These are phyloP conservation scores for Pristionchus fissidentatus DNA, from an alignment of 2,888 invertebrate genomes.

Conservation along the genomic window DNA sequence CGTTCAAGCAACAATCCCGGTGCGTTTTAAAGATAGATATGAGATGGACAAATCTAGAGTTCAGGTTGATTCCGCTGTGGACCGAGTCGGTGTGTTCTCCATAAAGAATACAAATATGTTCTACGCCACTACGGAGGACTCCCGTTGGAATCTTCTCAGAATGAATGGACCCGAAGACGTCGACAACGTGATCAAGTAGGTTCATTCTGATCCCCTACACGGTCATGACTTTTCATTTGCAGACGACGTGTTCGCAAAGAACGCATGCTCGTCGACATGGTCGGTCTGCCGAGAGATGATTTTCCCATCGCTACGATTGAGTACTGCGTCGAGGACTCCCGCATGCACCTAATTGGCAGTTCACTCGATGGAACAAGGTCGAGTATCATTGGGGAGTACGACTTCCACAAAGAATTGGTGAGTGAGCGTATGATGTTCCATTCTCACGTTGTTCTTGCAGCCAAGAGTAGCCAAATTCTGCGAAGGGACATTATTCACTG, in stretches of 20 bases:
- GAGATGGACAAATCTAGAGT: too few relatives aligned
- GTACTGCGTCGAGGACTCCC: background rate
- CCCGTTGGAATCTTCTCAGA: conserved; percentile 30
- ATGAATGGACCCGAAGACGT: conserved; percentile 40
- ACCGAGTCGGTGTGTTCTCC: background rate
- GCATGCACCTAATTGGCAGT: background rate
- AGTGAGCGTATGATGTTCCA: background rate
- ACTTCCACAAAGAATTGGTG: conserved; percentile 23
- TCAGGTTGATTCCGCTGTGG: conserved; percentile 38
- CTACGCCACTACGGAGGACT: conserved; percentile 37
- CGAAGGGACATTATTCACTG: conserved; percentile 34
- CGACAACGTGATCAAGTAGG: conserved; percentile 34
- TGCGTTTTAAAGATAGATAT: background rate
- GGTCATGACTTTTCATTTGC: background rate
- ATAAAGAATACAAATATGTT: background rate
- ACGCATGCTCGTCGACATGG: conserved; percentile 38
- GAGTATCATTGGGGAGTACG: conserved; percentile 17
- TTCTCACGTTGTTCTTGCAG: background rate
- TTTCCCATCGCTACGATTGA: conserved; percentile 26
- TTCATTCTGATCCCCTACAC: background rate
- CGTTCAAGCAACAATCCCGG: conserved; percentile 13
- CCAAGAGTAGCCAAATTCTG: conserved; percentile 28
- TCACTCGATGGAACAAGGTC: conserved; percentile 26
- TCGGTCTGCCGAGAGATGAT: background rate
- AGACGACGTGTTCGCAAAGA: conserved; percentile 27